Evolutionary conservation across 2,113 vertebrate genomes (phyloP).

Genomic region (Cisticola juncidis): DNA sequence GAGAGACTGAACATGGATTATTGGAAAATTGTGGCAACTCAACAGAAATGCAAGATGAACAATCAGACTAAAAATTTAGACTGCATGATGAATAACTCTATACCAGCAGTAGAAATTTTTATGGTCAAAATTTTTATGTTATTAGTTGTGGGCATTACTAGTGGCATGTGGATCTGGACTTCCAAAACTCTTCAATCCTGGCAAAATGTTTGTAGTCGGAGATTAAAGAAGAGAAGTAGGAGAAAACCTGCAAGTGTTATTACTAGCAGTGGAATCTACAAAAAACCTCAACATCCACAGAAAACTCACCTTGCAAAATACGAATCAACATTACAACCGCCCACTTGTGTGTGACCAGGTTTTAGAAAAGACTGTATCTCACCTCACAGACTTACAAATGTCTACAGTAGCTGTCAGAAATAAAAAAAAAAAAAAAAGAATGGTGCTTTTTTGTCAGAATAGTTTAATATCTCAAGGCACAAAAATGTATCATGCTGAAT

Average conservation of each 20-base stretch:
- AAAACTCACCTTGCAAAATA: constrained; percentile 87
- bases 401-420: background rate
- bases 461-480: background rate
- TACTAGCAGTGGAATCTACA: constrained; percentile 84
- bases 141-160: constrained; percentile 94
- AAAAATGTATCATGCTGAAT: constrained; percentile 19
- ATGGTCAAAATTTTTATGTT: constrained; percentile 98
- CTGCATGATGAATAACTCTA: constrained; percentile 87
- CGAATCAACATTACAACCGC: constrained; percentile 81
- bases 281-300: constrained; percentile 87
- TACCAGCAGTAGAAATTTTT: constrained; percentile 94
- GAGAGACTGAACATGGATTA: constrained; percentile 94
- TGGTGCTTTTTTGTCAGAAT: constrained; percentile 5
- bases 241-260: constrained; percentile 90
- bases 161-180: constrained; percentile 99
- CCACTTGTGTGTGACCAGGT: constrained; percentile 86
- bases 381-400: background rate
- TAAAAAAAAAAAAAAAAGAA: background rate
- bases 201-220: constrained; percentile 91
- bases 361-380: background rate
- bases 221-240: constrained; percentile 85
- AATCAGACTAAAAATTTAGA: constrained; percentile 76
- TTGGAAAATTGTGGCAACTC: constrained; percentile 84
- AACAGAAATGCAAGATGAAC: constrained; percentile 81
- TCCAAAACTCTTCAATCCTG: constrained; percentile 96